Base-by-base conservation (phyloP, 2,113 vertebrate genomes). In the Podarcis muralis region DNA sequence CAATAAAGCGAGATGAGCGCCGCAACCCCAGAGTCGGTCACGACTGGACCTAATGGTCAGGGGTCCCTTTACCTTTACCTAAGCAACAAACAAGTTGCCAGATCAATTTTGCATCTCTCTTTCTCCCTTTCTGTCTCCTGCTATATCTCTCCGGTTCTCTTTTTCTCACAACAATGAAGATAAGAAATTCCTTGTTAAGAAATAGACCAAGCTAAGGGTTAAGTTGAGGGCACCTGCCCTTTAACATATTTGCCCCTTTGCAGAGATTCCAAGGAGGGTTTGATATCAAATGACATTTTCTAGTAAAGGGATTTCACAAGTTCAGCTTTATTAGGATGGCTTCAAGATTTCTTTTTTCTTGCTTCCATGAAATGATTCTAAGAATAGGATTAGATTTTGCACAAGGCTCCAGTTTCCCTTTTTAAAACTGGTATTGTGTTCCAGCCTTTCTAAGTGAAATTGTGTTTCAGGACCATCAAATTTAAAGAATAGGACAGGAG, bases 271-370 rank as follows among this genome's bases (percentile, higher is more conserved):
- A 62, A n/a, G 62, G 18, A n/a, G n/a, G 37, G 13, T 65, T 48
- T 81, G n/a, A 35, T 76, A 76, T 83, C 13, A 65, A 62, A 87
- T 75, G 82, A 88, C 79, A 83, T 37, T 12, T 88, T 74, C 53
- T 81, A 13, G 30, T 74, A 65, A 83, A 88, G 74, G 30, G 13
- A 88, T 82, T 88, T 35, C 53, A 76, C 57, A 43, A 53, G 1
- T 7, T n/a, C 7, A 1, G 84, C 23, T 40, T 18, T 25, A 59
- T 13, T 7, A 16, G 74, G 27, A 32, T 0, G 3, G 30, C 30
- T 65, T 59, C 0, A 18, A 1, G 0, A 78, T 6, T 20, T 65
- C 48, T 57, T 48, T 48, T 75, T 40, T 59, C 2, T 48, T 48
- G 43, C 8, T 5, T 85, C 72, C 40, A 25, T 6, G 23, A 84